A percentile compares a stretch with the other conserved stretches of the same genome.
These are phyloP conservation scores for Macropis europaea DNA, from an alignment of 2,888 invertebrate species.

Conservation along the genomic window DNA sequence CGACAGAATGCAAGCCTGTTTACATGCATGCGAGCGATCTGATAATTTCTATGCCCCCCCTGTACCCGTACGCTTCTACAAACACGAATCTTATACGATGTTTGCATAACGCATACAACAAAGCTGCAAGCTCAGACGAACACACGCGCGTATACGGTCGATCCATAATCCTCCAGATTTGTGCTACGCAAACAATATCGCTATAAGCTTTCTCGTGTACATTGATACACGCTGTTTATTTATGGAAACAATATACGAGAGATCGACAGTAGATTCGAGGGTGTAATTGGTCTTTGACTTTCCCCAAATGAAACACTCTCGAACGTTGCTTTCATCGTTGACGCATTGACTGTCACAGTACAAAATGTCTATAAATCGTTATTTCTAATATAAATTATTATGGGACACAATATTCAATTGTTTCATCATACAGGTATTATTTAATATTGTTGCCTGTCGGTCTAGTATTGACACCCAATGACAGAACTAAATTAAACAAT, in stretches of 20 bases:
- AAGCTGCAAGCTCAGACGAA: slow-evolving; percentile 22
- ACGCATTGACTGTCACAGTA: no score
- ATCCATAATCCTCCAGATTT: slow-evolving; percentile 28
- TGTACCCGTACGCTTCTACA: background rate
- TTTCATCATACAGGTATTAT: no score
- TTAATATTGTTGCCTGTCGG: no score
- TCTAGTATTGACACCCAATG: no score
- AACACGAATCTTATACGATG: background rate
- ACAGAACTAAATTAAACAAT: no score
- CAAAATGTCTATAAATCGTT: no score
- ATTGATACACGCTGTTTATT: slow-evolving; percentile 14
- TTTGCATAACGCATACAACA: slow-evolving; percentile 11
- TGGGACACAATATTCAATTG: no score
- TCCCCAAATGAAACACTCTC: no score
- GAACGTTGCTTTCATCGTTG: no score
- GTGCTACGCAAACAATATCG: slow-evolving; percentile 31
- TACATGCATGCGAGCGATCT: background rate
- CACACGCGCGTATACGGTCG: background rate
- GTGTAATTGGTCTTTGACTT: background rate
- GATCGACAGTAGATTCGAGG: background rate
- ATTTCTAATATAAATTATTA: no score
- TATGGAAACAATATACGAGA: background rate
- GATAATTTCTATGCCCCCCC: slow-evolving; percentile 2
- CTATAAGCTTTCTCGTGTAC: slow-evolving; percentile 4
- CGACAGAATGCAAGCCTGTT: slow-evolving; percentile 9